Evolutionary conservation across 2,888 invertebrate species (phyloP), one percentile per base, ranked within the genome.

Genomic region (Epinotia brunnichana): DNA sequence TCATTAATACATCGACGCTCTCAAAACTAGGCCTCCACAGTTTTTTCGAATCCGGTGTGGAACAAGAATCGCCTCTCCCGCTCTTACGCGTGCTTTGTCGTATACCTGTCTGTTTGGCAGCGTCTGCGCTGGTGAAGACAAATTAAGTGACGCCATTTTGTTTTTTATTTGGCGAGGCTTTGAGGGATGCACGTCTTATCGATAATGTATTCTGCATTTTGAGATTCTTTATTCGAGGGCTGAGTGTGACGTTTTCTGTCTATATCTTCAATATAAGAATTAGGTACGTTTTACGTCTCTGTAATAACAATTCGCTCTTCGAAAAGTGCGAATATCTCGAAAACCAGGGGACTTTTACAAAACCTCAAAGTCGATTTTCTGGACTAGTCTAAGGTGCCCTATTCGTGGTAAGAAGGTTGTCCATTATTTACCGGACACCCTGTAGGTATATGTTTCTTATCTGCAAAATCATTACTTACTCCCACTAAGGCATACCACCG

Each of bases 41-140:
- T 83, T 87, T 81, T 86, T 87, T 85, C 76, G 77, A 81, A 85
- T 87, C 87, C 88, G 86, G 86, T 87, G 87, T 81, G 84, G 82
- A 88, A 81, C 73, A 78, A 77, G 82, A 80, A 70, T 67, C 44
- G 15, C 19, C 67, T 9, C 4, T 68, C 79, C 78, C 77, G 15
- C 48, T 82, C 74, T n/a, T 60, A 56, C 79, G 10, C 64, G 62
- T 41, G 67, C 53, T 66, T 59, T 77, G 29, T 54, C 29, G 5
- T 39, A 66, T 7, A 11, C 21, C 56, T 17, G 44, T 62, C 72
- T 60, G 19, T 61, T 29, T 21, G 44, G 48, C 29, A 29, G 62
- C 68, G 68, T 19, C 56, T 15, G 60, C 69, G 60, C 60, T 10
- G 41, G 69, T 19, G 39, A 21, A 59, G 59, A 69, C 73, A 61